These are phyloP conservation scores for Meliscaeva auricollis DNA, from an alignment of 2,888 invertebrate genomes.

Conservation along the genomic window DNA sequence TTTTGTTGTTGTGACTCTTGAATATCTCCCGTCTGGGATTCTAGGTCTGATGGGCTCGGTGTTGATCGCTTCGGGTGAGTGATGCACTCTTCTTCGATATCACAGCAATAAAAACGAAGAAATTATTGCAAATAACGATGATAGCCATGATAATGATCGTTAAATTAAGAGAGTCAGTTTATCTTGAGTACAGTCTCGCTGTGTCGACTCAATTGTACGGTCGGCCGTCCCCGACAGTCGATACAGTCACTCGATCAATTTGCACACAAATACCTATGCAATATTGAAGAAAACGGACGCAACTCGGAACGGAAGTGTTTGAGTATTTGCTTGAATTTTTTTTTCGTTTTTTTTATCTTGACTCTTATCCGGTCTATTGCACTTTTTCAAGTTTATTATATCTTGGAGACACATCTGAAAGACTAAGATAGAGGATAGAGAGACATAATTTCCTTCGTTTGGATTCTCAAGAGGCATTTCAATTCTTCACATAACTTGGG, in stretches of 20 bases:
- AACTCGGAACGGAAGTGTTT: constrained; percentile 24
- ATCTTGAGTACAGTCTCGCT: constrained; percentile 62
- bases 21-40: constrained; percentile 19
- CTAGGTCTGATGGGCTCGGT: background rate
- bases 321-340: background rate
- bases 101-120: constrained; percentile 37
- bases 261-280: background rate
- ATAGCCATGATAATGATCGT: constrained; percentile 33
- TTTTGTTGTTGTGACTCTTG: background rate
- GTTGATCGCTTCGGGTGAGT: constrained; percentile 62
- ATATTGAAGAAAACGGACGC: constrained; percentile 2
- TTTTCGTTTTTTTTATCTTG: constrained; percentile 3
- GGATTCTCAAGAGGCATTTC: constrained; percentile 16
- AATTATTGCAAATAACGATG: constrained; percentile 60
- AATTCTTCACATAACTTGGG: too few species aligned
- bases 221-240: background rate
- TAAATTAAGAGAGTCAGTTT: constrained; percentile 32
- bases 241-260: constrained; percentile 54
- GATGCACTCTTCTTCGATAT: constrained; percentile 73
- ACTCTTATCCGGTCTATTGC: constrained; percentile 50
- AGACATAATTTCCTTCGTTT: constrained; percentile 25
- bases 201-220: too few species aligned
- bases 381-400: constrained; percentile 23
- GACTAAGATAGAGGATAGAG: background rate
- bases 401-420: too few species aligned